These are phyloP conservation scores for Ericerus pela DNA, from an alignment of 1,140 invertebrate species.

Conservation along the genomic window DNA sequence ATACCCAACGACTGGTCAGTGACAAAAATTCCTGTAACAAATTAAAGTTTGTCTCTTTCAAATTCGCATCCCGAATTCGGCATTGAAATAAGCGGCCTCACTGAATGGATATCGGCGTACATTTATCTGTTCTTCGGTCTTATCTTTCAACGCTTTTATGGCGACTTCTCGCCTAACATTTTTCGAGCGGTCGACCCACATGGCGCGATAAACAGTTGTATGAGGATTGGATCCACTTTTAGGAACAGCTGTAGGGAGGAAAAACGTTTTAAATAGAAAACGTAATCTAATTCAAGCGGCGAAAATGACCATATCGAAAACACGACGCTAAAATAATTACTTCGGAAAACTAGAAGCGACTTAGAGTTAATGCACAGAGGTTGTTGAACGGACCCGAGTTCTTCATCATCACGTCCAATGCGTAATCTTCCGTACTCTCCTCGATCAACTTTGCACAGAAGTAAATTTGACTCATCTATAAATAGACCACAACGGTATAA, in stretches of 20 bases:
- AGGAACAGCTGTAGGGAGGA: conserved; percentile 36
- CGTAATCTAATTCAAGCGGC: no score
- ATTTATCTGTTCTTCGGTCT: neutral
- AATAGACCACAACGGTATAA: conserved; percentile 23
- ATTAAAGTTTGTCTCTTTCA: conserved; percentile 13
- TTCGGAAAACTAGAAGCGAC: conserved; percentile 46
- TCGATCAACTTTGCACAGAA: conserved; percentile 43
- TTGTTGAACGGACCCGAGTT: conserved; percentile 18
- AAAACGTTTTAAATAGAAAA: conserved; percentile 13
- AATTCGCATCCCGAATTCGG: neutral
- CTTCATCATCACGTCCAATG: conserved; percentile 27
- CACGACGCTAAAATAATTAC: conserved; percentile 28
- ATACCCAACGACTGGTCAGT: conserved; percentile 54
- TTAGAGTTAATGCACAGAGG: conserved; percentile 43
- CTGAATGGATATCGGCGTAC: neutral
- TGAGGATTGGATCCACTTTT: conserved; percentile 42
- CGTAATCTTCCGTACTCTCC: conserved; percentile 28
- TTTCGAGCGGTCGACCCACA: conserved; percentile 46
- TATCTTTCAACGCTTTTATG: neutral
- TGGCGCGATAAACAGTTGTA: conserved; percentile 44
- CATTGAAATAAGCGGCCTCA: neutral
- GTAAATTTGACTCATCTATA: conserved; percentile 54
- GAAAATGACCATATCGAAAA: neutral
- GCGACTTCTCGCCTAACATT: conserved; percentile 17
- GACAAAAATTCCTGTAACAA: conserved; percentile 54